A percentile compares a stretch with the other conserved stretches of the same genome.
These are phyloP conservation scores for Ophioderma brevispina DNA, from an alignment of 35 echinoderm and acorn worm species.

Conservation along the genomic window DNA sequence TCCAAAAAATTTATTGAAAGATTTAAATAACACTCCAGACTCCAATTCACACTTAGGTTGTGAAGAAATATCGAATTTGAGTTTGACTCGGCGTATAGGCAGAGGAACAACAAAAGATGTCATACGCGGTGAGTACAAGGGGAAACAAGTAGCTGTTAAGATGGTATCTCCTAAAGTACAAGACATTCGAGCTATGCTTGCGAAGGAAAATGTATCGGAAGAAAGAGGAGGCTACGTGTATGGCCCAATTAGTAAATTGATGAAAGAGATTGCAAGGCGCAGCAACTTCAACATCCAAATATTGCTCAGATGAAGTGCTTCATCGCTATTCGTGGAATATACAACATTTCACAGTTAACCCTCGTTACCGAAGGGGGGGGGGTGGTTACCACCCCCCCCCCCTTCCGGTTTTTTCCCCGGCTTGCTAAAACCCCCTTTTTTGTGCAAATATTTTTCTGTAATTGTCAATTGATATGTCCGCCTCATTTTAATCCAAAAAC, in stretches of 20 bases:
- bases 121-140: constrained; percentile 36
- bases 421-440: no score
- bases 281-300: constrained; percentile 78
- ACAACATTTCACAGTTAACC: no score
- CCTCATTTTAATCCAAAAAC: no score
- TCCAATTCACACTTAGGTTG: not conserved
- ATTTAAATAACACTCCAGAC: no score
- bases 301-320: constrained; percentile 93
- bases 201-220: constrained; percentile 28
- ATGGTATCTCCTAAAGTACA: constrained; percentile 81
- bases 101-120: constrained; percentile 88
- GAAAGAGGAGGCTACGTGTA: constrained; percentile 57
- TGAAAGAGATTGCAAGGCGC: constrained; percentile 81
- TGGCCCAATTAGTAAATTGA: constrained; percentile 90
- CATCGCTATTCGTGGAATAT: no score
- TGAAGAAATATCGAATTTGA: not conserved
- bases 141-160: constrained; percentile 68
- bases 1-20: no score
- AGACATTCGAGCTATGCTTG: constrained; percentile 75
- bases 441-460: no score
- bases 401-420: no score
- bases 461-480: no score
- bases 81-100: constrained; percentile 16
- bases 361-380: no score
- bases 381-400: no score